These are phyloP conservation scores for Anticlea derivata DNA, from an alignment of 2,888 invertebrate genomes.

Conservation along the genomic window DNA sequence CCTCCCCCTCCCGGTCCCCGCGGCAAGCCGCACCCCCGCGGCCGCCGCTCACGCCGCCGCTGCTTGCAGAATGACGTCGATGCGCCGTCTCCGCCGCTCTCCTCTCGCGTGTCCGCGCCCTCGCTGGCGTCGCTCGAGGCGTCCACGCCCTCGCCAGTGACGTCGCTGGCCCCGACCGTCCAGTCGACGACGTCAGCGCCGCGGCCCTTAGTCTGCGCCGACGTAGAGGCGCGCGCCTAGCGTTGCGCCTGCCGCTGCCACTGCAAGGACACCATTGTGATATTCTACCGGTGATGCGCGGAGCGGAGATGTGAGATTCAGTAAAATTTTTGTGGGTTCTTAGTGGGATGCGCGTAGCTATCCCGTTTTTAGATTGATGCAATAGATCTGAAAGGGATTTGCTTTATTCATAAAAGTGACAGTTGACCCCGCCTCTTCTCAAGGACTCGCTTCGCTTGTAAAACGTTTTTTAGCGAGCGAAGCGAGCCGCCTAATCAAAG, in stretches of 20 bases:
- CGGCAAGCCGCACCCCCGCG: constrained; percentile 19
- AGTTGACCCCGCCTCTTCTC: background rate
- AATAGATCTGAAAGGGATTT: background rate
- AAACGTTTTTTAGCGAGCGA: background rate
- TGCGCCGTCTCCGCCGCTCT: constrained; percentile 74
- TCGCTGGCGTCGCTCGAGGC: constrained; percentile 57
- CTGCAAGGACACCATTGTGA: constrained; percentile 25
- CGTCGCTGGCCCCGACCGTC: constrained; percentile 32
- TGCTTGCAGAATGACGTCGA: constrained; percentile 83
- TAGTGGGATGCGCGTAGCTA: constrained; percentile 6
- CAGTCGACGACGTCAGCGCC: constrained; percentile 35
- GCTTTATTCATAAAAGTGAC: background rate
- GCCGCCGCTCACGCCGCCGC: constrained; percentile 44
- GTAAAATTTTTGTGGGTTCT: background rate
- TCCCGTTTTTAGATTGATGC: background rate
- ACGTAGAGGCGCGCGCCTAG: constrained; percentile 34
- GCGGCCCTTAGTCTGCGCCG: constrained; percentile 25
- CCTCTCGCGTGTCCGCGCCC: constrained; percentile 62
- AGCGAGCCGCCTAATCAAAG: constrained; percentile 4
- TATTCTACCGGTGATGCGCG: constrained; percentile 32
- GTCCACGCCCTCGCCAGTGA: constrained; percentile 32
- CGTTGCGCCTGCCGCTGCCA: constrained; percentile 33
- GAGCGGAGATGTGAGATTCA: constrained; percentile 13
- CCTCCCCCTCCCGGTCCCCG: constrained; percentile 41
- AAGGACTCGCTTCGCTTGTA: constrained; percentile 4